Conservation (phyloP, 2,888 invertebrate genomes). For the Hermodice carunculata region DNA sequence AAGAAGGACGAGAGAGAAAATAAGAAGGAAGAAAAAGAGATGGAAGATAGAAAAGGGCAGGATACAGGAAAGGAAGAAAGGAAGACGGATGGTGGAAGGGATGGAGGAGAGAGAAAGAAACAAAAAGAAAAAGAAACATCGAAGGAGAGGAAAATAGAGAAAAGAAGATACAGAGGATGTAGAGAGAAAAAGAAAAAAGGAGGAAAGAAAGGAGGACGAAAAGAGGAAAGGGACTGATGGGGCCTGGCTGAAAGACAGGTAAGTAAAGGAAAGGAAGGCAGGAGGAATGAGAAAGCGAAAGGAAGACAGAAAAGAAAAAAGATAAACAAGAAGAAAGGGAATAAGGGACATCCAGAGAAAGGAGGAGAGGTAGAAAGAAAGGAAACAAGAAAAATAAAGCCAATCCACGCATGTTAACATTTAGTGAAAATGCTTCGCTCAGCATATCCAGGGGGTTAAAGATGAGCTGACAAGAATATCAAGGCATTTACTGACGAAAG, state of each 20-base stretch:
- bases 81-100: neutral
- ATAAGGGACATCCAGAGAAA: too few relatives aligned
- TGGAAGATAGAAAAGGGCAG: too few relatives aligned
- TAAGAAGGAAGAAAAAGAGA: too few relatives aligned
- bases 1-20: too few relatives aligned
- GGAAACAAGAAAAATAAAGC: too few relatives aligned
- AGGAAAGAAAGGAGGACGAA: neutral
- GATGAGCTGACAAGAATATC: too few relatives aligned
- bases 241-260: neutral
- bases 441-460: too few relatives aligned
- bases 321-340: neutral
- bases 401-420: too few relatives aligned
- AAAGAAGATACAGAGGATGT: neutral
- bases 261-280: neutral
- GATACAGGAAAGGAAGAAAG: too few relatives aligned
- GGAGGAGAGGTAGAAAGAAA: too few relatives aligned
- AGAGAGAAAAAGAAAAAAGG: neutral
- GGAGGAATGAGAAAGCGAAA: neutral
- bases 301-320: neutral
- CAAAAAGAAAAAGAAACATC: neutral
- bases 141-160: neutral
- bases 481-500: too few relatives aligned
- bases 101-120: neutral
- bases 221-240: neutral
- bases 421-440: too few relatives aligned